These are phyloP conservation scores for Parthenolecanium corni DNA, from an alignment of 2,888 invertebrate genomes.

Conservation along the genomic window DNA sequence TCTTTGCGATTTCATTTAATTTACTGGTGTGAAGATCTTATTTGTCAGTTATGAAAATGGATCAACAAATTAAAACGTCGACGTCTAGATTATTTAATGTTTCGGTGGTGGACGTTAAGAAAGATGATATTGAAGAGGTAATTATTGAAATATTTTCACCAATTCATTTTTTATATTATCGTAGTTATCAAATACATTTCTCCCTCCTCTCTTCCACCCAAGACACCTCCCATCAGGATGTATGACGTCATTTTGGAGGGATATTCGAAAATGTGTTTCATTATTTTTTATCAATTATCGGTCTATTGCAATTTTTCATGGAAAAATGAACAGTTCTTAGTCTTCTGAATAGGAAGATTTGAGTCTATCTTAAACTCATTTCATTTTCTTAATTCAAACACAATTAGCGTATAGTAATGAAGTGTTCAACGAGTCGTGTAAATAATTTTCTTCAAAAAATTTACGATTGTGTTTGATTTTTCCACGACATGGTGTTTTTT, in stretches of 20 bases:
- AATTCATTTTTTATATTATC: slow-evolving; percentile 5
- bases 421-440: too few relatives aligned
- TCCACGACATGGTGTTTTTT: too few relatives aligned
- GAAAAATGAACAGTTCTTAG: too few relatives aligned
- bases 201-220: not conserved
- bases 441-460: too few relatives aligned
- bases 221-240: slow-evolving; percentile 3
- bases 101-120: slow-evolving; percentile 65
- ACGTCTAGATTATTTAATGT: slow-evolving; percentile 66
- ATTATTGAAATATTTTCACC: slow-evolving; percentile 35
- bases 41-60: slow-evolving; percentile 36
- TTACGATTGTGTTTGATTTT: too few relatives aligned
- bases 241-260: slow-evolving; percentile 28
- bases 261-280: slow-evolving; percentile 34
- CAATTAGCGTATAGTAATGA: too few relatives aligned
- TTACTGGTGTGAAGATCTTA: not conserved
- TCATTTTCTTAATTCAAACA: too few relatives aligned
- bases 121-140: slow-evolving; percentile 87
- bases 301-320: slow-evolving; percentile 11
- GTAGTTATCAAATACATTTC: slow-evolving; percentile 22
- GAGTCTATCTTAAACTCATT: too few relatives aligned
- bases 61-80: slow-evolving; percentile 39
- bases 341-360: too few relatives aligned
- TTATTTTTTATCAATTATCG: too few relatives aligned
- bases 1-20: slow-evolving; percentile 4